Evolutionary conservation across 2,113 vertebrate species (phyloP).

Genomic region (Neomonachus schauinslandi): DNA sequence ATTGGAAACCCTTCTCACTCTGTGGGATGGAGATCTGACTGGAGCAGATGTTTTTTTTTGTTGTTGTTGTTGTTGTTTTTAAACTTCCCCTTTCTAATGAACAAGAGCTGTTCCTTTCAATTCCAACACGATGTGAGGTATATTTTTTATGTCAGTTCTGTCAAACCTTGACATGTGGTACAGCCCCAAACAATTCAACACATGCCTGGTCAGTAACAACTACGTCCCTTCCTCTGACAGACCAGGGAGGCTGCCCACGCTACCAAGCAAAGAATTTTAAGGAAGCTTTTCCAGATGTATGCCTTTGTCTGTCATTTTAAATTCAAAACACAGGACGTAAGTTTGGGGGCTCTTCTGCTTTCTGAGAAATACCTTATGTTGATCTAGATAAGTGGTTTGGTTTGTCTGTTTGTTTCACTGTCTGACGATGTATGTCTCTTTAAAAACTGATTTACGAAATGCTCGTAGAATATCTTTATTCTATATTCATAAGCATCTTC

Average conservation of each 20-base stretch:
- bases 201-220: neutral
- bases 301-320: neutral
- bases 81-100: neutral
- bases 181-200: slow-evolving; percentile 2
- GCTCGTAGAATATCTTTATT: neutral
- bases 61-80: neutral
- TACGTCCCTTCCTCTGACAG: neutral
- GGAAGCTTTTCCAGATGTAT: neutral
- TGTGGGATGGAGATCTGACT: neutral
- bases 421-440: neutral
- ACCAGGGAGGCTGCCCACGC: neutral
- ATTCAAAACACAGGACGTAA: slow-evolving; percentile 20
- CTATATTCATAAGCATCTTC: slow-evolving; percentile 37
- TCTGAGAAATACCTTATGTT: neutral
- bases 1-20: neutral
- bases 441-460: slow-evolving; percentile 47
- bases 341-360: neutral
- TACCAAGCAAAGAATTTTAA: fast-evolving
- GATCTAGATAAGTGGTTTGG: neutral
- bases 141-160: slow-evolving; percentile 49
- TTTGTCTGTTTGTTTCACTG: neutral
- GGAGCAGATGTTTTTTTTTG: neutral
- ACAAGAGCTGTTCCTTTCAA: neutral
- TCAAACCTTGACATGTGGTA: neutral
- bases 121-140: neutral